Base-by-base conservation (phyloP, 2,888 invertebrate species). In the Seira sanloemensis region DNA sequence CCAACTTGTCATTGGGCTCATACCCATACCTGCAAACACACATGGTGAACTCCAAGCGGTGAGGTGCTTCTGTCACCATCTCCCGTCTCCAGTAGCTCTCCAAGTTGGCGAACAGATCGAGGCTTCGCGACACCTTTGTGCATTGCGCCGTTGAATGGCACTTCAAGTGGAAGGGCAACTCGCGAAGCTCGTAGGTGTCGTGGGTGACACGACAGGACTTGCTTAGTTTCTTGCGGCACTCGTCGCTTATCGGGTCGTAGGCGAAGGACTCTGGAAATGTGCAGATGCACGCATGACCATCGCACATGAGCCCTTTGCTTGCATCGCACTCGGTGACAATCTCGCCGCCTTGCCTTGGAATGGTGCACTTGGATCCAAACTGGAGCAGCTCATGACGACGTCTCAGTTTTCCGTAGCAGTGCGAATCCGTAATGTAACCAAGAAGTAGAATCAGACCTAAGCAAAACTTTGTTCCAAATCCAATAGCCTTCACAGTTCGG, bases 201-300 rank as follows among this genome's bases (percentile, higher is more conserved):
- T 50, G 62, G 12, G 54, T 46, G 21, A 37, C 18, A 16, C 81
- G 50, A 54, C 86, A 86, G 1, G 82, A 75, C 50, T 82, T 85
- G 5, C 86, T 85, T 54, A 86, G 68, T 23, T 82, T 78, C 65
- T 85, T 77, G 0, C 86, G 86, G 74, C 86, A 86, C 37, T 86
- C 85, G 54, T 83, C 68, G 58, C 77, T 83, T 12, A 72, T 73
- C 19, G 54, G 74, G 26, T 86, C 86, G 58, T 82, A 85, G 0
- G 85, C 74, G 21, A 82, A 86, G 18, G 74, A 46, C 1, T 82
- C 78, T 0, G 71, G 21, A n/a, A 78, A 66, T 0, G 85, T 86
- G 46, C 85, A 86, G 2, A 75, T 67, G 21, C 85, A 86, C 7
- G 85, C 85, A 9, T 82, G 62, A 2, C 85, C 85, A 24, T 77